These are phyloP conservation scores for Pseudomyrmex sp. DNA, from an alignment of 1,140 invertebrate species.

Conservation along the genomic window DNA sequence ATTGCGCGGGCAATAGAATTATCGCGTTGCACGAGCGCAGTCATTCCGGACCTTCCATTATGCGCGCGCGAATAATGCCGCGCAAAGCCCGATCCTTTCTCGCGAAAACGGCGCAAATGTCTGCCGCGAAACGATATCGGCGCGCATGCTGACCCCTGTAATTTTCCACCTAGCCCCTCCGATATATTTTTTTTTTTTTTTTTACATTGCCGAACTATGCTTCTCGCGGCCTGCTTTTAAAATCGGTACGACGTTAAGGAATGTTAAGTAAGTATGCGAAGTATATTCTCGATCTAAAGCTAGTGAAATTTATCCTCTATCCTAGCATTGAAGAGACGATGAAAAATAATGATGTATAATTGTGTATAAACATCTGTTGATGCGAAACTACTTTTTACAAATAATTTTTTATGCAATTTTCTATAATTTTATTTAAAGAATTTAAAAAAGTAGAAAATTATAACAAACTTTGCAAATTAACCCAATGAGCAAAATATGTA, in stretches of 20 bases:
- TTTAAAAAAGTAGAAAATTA: too few relatives aligned
- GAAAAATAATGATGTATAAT: too few relatives aligned
- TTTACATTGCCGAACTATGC: not conserved
- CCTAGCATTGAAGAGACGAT: too few relatives aligned
- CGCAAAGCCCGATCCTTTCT: slow-evolving; percentile 70
- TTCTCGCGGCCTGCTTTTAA: not conserved
- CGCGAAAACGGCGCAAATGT: slow-evolving; percentile 64
- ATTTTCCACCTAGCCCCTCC: slow-evolving; percentile 62
- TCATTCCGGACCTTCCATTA: slow-evolving; percentile 72
- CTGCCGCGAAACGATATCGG: slow-evolving; percentile 70
- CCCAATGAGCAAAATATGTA: too few relatives aligned
- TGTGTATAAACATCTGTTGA: too few relatives aligned
- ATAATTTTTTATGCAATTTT: too few relatives aligned
- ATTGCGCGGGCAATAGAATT: slow-evolving; percentile 75
- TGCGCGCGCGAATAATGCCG: slow-evolving; percentile 70
- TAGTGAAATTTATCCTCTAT: too few relatives aligned
- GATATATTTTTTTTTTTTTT: slow-evolving; percentile 41
- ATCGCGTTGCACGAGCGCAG: slow-evolving; percentile 74
- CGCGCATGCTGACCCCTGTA: slow-evolving; percentile 31
- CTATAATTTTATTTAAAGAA: too few relatives aligned
- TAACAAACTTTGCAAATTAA: too few relatives aligned
- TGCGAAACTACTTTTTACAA: too few relatives aligned
- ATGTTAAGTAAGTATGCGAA: not conserved
- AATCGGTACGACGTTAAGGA: not conserved
- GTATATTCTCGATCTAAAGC: not conserved